Evolutionary conservation across 2,888 invertebrate genomes (phyloP).

Genomic region (Philereme vetulata): DNA sequence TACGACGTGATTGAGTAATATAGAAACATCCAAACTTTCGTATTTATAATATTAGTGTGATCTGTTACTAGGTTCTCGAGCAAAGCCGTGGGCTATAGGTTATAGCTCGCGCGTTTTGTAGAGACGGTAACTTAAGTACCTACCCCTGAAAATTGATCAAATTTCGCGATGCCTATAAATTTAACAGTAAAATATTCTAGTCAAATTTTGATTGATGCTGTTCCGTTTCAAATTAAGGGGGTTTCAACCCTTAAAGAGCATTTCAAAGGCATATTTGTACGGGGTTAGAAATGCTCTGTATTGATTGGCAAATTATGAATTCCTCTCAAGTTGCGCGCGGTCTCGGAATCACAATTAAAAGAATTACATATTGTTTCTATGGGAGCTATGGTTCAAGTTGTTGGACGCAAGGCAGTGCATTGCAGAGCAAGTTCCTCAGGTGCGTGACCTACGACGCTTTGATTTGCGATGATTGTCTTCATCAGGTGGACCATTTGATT

Average conservation of each 20-base stretch:
- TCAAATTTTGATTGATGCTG: conserved; percentile 44
- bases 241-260: conserved; percentile 35
- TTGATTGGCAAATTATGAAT: conserved; percentile 59
- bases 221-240: conserved; percentile 40
- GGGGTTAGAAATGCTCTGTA: conserved; percentile 53
- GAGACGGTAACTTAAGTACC: conserved; percentile 12
- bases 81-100: no score
- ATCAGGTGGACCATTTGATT: no score
- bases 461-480: no score
- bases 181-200: conserved; percentile 32
- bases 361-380: conserved; percentile 23
- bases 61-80: no score
- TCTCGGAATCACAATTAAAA: conserved; percentile 39
- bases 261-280: conserved; percentile 61
- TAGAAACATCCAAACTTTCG: no score
- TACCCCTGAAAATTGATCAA: conserved; percentile 26
- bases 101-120: background rate
- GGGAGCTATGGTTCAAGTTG: conserved; percentile 5
- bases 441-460: no score
- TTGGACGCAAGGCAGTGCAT: no score
- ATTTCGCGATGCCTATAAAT: conserved; percentile 27
- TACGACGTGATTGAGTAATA: no score
- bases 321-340: conserved; percentile 41
- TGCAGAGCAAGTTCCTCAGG: background rate
- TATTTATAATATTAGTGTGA: no score